Base-by-base conservation (phyloP, 2,113 vertebrate species). In the Stercorarius parasiticus region DNA sequence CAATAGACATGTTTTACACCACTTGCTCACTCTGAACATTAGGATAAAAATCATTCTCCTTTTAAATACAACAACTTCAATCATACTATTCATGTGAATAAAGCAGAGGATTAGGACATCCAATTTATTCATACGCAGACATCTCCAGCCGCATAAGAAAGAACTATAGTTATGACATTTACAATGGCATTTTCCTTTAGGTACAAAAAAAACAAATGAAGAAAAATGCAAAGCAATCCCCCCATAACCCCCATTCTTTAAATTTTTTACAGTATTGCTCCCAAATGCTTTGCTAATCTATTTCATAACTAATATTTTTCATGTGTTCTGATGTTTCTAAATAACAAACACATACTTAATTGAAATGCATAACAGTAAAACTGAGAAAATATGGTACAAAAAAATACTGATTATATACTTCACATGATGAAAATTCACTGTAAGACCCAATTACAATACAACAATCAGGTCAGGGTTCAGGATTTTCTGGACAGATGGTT, bases 401-500 rank as follows among this genome's bases (percentile, higher is more conserved):
- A 13, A 45, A 4, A 62, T 29, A 47, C 36, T 27, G 49, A 69
- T 82, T 90, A 45, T 81, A n/a, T 58, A 50, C 22, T 85, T 84
- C 7, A 91, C 26, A 80, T 11, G 32, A 88, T 55, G 65, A 89
- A 96, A 95, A 82, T 86, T 65, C 82, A 92, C 81, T 73, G 45
- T 64, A 82, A 96, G 40, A 94, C 61, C 74, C 58, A 92, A 74
- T 77, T 91, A 79, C 79, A 90, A 83, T 36, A 58, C 42, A 86
- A 95, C 64, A 96, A 91, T 91, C 76, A 97, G 92, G 96, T 91
- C 95, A 96, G 76, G 94, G 96, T 97, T 95, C 95, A 93, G 95
- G 93, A 97, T 98, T 97, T 97, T 95, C 87, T 97, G 92, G 97
- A 96, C 96, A 98, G 97, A 96, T 98, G 97, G 96, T 97, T 97